A percentile compares a stretch with the other conserved stretches of the same genome.
phyloP scores from a whole-genome alignment of 1,140 invertebrate species.

The Agrilus planipennis region DNA sequence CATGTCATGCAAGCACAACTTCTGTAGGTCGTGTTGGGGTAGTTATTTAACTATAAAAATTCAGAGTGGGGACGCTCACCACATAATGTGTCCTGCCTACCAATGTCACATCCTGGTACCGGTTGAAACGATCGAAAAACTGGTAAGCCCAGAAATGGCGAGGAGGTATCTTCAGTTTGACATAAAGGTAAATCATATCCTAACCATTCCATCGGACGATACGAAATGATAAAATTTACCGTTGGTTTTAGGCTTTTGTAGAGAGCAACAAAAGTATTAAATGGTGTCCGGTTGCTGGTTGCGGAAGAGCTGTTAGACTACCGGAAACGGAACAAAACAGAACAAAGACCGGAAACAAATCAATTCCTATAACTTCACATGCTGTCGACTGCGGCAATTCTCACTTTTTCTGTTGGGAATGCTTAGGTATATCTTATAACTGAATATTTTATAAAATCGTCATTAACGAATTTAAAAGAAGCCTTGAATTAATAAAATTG shows the following conservation, averaged over 20 bases:
- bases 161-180: constrained; percentile 59
- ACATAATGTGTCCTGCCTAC: constrained; percentile 56
- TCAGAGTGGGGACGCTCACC: constrained; percentile 52
- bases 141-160: constrained; percentile 54
- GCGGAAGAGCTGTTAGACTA: constrained; percentile 53
- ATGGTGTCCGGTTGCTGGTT: constrained; percentile 61
- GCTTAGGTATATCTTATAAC: constrained; percentile 26
- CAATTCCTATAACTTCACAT: constrained; percentile 39
- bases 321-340: constrained; percentile 43
- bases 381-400: constrained; percentile 63
- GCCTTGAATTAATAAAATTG: constrained; percentile 5
- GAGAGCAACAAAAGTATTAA: constrained; percentile 61
- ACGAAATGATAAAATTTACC: too few species aligned
- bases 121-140: constrained; percentile 53
- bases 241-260: constrained; percentile 58
- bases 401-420: constrained; percentile 64
- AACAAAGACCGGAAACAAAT: constrained; percentile 22
- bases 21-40: constrained; percentile 57
- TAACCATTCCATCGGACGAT: background rate
- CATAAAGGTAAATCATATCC: constrained; percentile 45
- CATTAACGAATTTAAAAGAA: too few species aligned
- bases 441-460: too few species aligned
- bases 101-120: constrained; percentile 55
- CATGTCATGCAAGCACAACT: constrained; percentile 50
- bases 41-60: constrained; percentile 56